Evolutionary conservation across 2,888 invertebrate species (phyloP), one percentile per base, ranked within the genome.

Genomic region (Isotomurus palustris): DNA sequence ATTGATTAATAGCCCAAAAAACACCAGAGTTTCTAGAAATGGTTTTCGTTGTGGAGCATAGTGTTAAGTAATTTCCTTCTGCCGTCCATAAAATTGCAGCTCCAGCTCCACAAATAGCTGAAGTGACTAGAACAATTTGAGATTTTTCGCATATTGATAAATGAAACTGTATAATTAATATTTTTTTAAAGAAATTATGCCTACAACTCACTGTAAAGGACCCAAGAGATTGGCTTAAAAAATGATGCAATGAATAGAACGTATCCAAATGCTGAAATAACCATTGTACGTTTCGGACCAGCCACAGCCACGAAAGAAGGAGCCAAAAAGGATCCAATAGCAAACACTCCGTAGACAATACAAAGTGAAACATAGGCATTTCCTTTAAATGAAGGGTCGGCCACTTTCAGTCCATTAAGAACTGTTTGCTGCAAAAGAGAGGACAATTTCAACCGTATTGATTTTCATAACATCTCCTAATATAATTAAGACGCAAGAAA

Each of bases 1-100:
- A 86, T 75, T 96, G 95, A 64, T 95, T 80, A 78, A 97, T 83
- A 0, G 95, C 95, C 96, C 96, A 97, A 76, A 97, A 97, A 48
- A 97, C 81, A 12, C 96, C 95, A 14, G 93, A 91, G 77, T 97
- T 95, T 69, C 95, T 81, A 8, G 91, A 87, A 74, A 96, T 92
- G 0, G 91, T 95, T 1, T 85, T 83, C 0, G 83, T 78, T 67
- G 87, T 85, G 67, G 95, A 95, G 80, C 95, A 95, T 56, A 91
- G 79, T 0, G 95, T 91, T 53, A 97, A 77, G 74, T 88, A 91
- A 67, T 85, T 86, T 29, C 97, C 97, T 78, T 97, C 95, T 0
- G 51, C 47, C 35, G 48, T 52, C 97, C 97, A 97, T 64, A 95
- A 87, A 44, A 94, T 80, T 2, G 96, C 93, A 1, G 96, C 96